Evolutionary conservation across 2,113 vertebrate genomes (phyloP).

Genomic region (Theropithecus gelada): DNA sequence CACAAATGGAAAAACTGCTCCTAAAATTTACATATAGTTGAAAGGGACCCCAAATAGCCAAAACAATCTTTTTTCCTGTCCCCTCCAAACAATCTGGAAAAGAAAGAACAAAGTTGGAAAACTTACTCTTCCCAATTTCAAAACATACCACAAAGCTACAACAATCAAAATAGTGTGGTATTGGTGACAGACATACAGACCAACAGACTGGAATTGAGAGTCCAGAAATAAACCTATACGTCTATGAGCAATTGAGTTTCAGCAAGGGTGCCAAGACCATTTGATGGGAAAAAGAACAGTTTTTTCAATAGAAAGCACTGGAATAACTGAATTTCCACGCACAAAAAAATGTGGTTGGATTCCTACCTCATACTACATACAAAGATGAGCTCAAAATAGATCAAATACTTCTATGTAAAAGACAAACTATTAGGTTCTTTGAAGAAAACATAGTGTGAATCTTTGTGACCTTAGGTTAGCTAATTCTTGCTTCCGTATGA

Average conservation of each 20-base stretch:
- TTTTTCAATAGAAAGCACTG: not conserved
- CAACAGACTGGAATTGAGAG: not conserved
- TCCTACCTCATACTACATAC: not conserved
- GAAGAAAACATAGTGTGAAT: not conserved
- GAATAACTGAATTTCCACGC: not conserved
- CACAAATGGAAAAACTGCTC: not conserved
- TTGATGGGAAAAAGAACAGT: not conserved
- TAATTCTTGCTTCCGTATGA: not conserved
- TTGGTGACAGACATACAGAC: not conserved
- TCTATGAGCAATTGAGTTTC: not conserved
- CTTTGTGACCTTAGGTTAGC: not conserved
- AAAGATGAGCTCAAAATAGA: not conserved
- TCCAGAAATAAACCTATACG: not conserved
- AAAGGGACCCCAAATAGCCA: not conserved
- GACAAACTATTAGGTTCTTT: not conserved
- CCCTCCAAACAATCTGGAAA: not conserved
- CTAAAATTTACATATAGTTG: not conserved
- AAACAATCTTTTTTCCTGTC: not conserved
- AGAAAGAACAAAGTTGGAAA: not conserved
- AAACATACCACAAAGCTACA: not conserved
- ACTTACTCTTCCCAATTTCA: not conserved
- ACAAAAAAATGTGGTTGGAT: not conserved
- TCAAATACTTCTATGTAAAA: not conserved
- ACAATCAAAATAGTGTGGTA: not conserved
- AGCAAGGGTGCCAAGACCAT: not conserved